A percentile compares a stretch with the other conserved stretches of the same genome.
Conservation (phyloP, 2,888 invertebrate genomes). For the Pharmacophagus antenor region DNA sequence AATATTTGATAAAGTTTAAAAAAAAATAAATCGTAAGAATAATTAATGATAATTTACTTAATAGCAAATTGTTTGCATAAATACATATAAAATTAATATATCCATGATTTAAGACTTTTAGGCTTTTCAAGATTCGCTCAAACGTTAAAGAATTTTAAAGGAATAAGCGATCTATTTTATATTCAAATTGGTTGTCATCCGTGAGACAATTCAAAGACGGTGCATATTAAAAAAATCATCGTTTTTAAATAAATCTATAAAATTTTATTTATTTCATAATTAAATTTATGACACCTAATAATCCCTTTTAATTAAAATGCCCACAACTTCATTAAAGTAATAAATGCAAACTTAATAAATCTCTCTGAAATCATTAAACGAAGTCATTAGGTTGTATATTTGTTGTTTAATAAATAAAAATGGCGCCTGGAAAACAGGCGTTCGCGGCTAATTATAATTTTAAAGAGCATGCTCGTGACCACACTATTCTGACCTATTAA, state of each 20-base stretch:
- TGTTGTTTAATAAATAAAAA: slow-evolving; percentile 15
- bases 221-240: slow-evolving; percentile 2
- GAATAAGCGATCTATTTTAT: slow-evolving; percentile 27
- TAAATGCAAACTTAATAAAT: slow-evolving; percentile 15
- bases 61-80: slow-evolving; percentile 4
- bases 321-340: slow-evolving; percentile 15
- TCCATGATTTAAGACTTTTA: slow-evolving; percentile 12
- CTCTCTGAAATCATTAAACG: background rate
- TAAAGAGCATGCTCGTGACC: slow-evolving; percentile 11
- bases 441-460: slow-evolving; percentile 3
- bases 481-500: slow-evolving; percentile 12
- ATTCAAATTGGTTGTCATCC: slow-evolving; percentile 24
- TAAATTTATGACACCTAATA: background rate
- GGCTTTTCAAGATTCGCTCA: slow-evolving; percentile 6
- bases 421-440: slow-evolving; percentile 4
- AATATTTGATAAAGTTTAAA: background rate
- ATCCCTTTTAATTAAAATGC: background rate
- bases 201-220: slow-evolving; percentile 7
- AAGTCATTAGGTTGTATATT: slow-evolving; percentile 9
- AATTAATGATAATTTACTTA: background rate
- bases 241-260: background rate
- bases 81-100: slow-evolving; percentile 3
- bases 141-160: slow-evolving; percentile 19
- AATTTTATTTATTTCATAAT: background rate
- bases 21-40: slow-evolving; percentile 6